Evolutionary conservation across 2,113 vertebrate genomes (phyloP), one percentile per base, ranked within the genome.

Genomic region (Halichoeres trimaculatus): DNA sequence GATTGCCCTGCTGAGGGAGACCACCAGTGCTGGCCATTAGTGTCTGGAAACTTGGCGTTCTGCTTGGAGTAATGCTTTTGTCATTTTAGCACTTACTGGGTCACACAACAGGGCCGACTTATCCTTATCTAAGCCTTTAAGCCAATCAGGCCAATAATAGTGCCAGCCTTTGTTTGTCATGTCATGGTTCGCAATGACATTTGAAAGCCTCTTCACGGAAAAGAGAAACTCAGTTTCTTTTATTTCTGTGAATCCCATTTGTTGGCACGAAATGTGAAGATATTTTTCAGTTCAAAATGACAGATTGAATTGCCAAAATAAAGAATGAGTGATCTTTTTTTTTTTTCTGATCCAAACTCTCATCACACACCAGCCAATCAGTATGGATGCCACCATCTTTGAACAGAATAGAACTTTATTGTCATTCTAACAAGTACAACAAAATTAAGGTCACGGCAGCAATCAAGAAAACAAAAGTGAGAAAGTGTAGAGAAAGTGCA

Each of bases 31-130:
- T 20, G 13, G 13, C 17, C 54, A 43, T 26, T 66, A 52, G 34
- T 34, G 23, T 61, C n/a, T 53, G 55, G 26, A 14, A 47, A 23
- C 26, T 47, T 56, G 52, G 35, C n/a, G 2, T 36, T 19, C 5
- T 19, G 7, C 56, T 23, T 23, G 9, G 26, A 17, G 2, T 22
- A 50, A 35, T 35, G 24, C 24, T 17, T 13, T 7, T 43, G 41
- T 50, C 35, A 70, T 52, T 41, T 52, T 45, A 60, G 61, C 53
- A 58, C 43, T 40, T 19, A 30, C 71, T 50, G 5, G 20, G 22
- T 50, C 19, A 34, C 34, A 35, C 19, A 24, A 59, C 24, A n/a
- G 19, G 14, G 23, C 22, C 35, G 4, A 19, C 6, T 26, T 52
- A 53, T 24, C 34, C 38, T 17, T n/a, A 41, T 41, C 30, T 6